Base-by-base conservation (phyloP, 1,140 invertebrate genomes). In the Cataglyphis hispanica region DNA sequence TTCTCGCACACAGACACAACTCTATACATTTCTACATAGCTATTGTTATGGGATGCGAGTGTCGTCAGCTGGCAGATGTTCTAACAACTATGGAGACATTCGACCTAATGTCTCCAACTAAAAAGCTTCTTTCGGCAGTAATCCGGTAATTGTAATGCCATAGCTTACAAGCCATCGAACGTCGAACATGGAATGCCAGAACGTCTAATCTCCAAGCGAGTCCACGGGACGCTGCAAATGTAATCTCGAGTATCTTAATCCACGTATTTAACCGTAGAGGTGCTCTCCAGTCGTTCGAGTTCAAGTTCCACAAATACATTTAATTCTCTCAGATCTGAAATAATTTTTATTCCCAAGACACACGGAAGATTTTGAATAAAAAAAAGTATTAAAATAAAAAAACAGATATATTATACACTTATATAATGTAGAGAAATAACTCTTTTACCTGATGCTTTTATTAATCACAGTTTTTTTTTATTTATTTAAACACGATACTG, bases 101-200 rank as follows among this genome's bases (percentile, higher is more conserved):
- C 66, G 37, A 69, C 69, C 46, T 77, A 53, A 85, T 80, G 76
- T 85, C 67, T 86, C 78, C 66, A 31, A 61, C 63, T 67, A 69
- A 63, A 56, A 83, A 37, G 53, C 75, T 50, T 86, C 81, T 80
- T 70, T 85, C 84, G 83, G 58, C 80, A 64, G 78, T 92, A 91
- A 91, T 91, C 88, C 87, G 75, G 77, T 89, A 92, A 88, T 91
- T 88, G 87, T 87, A 86, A 50, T 75, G 84, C 70, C 74, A 70
- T 40, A 69, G 61, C 76, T 85, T 69, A 56, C 40, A 61, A 81
- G 0, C 50, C 31, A 69, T 85, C 50, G 27, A 63, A 81, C 74
- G 61, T 53, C 25, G 56, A 43, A 31, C 10, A 43, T 43, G 1
- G 40, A 76, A 75, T 34, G 13, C 13, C 19, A 34, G 27, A 83